Evolutionary conservation across 2,113 vertebrate genomes (phyloP).

Genomic region (Lanius ludovicianus): DNA sequence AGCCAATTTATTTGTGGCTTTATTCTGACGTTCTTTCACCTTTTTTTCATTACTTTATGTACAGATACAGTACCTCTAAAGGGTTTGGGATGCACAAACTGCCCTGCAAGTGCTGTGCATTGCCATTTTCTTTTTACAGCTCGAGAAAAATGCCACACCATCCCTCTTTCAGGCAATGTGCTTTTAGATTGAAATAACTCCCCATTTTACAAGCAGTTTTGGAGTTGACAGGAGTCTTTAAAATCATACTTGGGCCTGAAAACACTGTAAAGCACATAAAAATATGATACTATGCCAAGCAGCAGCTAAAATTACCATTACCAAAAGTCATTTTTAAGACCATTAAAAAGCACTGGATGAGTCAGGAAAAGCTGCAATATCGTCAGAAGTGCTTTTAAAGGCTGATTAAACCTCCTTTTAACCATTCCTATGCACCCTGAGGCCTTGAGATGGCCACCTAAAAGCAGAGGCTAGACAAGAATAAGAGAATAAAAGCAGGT

Average conservation of each 20-base stretch:
- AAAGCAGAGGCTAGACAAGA: too few relatives aligned
- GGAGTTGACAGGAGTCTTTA: neutral
- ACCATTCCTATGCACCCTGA: neutral
- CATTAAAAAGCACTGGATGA: neutral
- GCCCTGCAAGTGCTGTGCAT: neutral
- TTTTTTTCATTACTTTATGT: neutral
- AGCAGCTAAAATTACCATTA: conserved; percentile 17
- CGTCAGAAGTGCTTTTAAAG: neutral
- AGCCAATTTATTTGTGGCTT: neutral
- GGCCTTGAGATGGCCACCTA: too few relatives aligned
- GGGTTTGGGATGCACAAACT: neutral
- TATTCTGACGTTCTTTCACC: neutral
- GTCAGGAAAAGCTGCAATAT: neutral
- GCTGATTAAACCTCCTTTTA: neutral
- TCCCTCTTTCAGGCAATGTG: neutral
- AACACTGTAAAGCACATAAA: neutral
- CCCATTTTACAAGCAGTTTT: neutral
- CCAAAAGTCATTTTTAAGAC: conserved; percentile 6
- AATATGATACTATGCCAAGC: neutral
- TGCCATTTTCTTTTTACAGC: neutral
- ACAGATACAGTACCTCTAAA: neutral
- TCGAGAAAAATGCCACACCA: neutral
- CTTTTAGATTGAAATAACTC: neutral
- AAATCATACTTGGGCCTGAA: conserved; percentile 6
- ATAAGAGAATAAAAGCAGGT: too few relatives aligned